Evolutionary conservation across 2,888 invertebrate genomes (phyloP).

Genomic region (Busseola fusca): DNA sequence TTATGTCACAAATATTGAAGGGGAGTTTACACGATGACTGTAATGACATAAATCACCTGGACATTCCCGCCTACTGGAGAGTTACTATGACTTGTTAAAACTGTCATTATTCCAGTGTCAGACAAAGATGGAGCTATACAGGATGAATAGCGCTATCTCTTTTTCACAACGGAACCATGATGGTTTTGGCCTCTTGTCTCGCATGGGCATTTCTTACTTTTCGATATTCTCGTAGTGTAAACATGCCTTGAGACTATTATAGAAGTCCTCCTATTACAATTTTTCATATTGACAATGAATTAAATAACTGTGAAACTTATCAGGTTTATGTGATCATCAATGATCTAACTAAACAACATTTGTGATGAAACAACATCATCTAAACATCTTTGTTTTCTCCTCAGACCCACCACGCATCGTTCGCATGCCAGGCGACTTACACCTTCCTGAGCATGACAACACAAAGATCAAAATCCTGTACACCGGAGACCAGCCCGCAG

Average conservation of each 20-base stretch:
- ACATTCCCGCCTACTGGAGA: background rate
- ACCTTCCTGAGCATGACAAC: slow-evolving; percentile 97
- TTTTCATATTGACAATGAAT: too few relatives aligned
- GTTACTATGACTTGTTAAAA: too few relatives aligned
- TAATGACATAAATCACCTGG: background rate
- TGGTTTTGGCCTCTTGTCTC: too few relatives aligned
- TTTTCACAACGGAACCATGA: too few relatives aligned
- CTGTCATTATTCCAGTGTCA: too few relatives aligned
- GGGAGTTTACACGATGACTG: background rate
- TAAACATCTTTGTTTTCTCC: background rate
- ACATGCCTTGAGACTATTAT: background rate
- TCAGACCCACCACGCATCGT: slow-evolving; percentile 97
- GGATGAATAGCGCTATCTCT: too few relatives aligned
- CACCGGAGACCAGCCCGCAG: slow-evolving; percentile 98
- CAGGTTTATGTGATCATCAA: background rate
- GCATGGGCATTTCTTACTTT: too few relatives aligned
- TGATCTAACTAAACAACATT: too few relatives aligned
- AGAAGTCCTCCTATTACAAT: background rate
- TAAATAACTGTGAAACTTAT: background rate
- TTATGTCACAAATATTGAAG: background rate
- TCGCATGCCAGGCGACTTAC: slow-evolving; percentile 96
- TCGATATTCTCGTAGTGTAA: background rate
- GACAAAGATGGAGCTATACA: too few relatives aligned
- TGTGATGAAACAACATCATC: background rate
- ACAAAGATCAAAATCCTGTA: slow-evolving; percentile 99